Base-by-base conservation (phyloP, 1,140 invertebrate species). In the Halyomorpha halys region DNA sequence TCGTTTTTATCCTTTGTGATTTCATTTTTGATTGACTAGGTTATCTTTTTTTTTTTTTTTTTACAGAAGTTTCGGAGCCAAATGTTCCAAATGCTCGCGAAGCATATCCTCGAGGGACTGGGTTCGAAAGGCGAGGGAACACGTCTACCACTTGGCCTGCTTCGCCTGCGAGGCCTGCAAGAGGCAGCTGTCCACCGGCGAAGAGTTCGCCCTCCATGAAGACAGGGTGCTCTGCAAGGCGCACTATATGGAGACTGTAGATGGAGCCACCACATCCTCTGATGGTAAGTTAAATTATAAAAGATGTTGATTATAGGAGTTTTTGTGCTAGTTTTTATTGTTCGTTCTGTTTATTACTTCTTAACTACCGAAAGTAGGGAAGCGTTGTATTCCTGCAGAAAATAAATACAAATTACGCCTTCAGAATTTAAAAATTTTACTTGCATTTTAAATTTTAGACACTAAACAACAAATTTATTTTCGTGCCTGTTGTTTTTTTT, bases 141-240 rank as follows among this genome's bases (percentile, higher is more conserved):
- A 92, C 73, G 90, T 98, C 18, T 99, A 97, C 76, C 97, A 99
- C 76, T 78, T 99, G 72, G 96, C 97, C 3, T 99, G 97, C 78
- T 99, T 99, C 77, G 91, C 94, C 9, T 99, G 97, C 74, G 93
- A 98, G 74, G 89, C 90, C 47, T 99, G 97, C 76, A 95, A 96
- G 70, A 81, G 96, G 27, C 97, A 98, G 76, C 79, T 99, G 39
- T 94, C 89, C 49, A 98, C 95, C 0, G 95, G 95, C 0, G 97
- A 99, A 75, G 94, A 98, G 77, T 99, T 98, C 77, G 94, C 94
- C 2, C 80, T 99, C 23, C 86, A 94, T 72, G 94, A 97, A 68
- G 88, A 90, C 72, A 78, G 90, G 69, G 86, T 98, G 51, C 82
- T 98, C 44, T 98, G 95, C 79, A 97, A 97, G 77, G 87, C 90